Evolutionary conservation across 2,113 vertebrate genomes (phyloP).

Genomic region (Passer montanus): DNA sequence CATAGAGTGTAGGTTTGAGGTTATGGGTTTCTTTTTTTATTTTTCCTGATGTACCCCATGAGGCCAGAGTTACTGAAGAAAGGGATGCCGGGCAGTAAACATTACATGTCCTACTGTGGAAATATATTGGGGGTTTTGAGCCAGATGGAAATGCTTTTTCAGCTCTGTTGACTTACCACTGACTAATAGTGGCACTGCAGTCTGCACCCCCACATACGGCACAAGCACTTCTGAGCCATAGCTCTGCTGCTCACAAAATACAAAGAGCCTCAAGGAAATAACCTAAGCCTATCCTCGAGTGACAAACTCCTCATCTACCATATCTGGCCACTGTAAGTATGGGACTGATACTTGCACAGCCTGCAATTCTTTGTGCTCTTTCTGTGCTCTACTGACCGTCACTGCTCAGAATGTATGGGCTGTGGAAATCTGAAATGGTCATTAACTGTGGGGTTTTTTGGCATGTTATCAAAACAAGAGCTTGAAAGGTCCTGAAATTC

Average conservation of each 20-base stretch:
- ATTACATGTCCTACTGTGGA: conserved; percentile 31
- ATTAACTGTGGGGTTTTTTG: background rate
- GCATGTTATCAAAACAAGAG: conserved; percentile 1
- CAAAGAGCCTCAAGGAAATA: background rate
- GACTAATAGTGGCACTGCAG: conserved; percentile 42
- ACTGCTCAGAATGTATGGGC: background rate
- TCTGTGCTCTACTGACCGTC: background rate
- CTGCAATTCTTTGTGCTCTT: background rate
- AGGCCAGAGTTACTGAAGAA: background rate
- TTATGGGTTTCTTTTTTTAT: background rate
- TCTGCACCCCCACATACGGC: background rate
- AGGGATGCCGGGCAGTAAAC: background rate
- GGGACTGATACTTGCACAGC: background rate
- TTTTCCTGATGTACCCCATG: background rate
- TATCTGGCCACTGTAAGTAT: background rate
- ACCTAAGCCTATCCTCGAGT: background rate
- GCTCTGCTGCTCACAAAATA: background rate
- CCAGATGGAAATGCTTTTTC: conserved; percentile 58
- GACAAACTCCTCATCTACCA: background rate
- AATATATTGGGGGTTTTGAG: conserved; percentile 60
- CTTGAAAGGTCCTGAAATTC: background rate
- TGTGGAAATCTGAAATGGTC: background rate
- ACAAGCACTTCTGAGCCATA: background rate
- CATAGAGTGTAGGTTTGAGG: background rate
- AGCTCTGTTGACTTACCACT: conserved; percentile 46